Percentiles rank a stretch among this genome's conserved stretches.
Conservation (phyloP, 2,888 invertebrate species). For the Cephonodes hylas region DNA sequence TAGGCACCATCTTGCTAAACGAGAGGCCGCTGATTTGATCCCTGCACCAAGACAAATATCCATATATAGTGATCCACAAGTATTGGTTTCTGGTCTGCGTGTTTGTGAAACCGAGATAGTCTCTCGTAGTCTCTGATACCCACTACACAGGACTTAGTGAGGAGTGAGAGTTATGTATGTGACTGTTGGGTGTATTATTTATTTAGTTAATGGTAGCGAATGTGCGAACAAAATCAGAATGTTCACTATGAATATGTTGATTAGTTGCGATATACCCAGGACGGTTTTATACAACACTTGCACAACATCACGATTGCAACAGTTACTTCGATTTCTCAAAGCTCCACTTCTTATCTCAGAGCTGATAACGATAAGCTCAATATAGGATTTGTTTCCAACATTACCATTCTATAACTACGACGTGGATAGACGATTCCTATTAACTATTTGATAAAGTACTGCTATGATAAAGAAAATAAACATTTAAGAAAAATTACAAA, state of each 20-base stretch:
- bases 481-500: neutral
- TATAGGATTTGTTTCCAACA: neutral
- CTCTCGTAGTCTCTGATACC: too few species aligned
- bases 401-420: neutral
- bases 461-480: neutral
- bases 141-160: too few species aligned
- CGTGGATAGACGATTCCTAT: neutral
- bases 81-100: too few species aligned
- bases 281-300: neutral
- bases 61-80: too few species aligned
- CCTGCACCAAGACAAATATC: too few species aligned
- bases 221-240: neutral
- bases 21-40: too few species aligned
- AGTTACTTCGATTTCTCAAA: constrained; percentile 4
- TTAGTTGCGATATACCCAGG: constrained; percentile 3
- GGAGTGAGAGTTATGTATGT: too few species aligned
- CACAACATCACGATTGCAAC: neutral
- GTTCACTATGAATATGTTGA: constrained; percentile 1
- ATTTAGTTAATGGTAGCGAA: neutral
- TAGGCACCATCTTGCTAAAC: too few species aligned
- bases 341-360: neutral
- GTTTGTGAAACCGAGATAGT: too few species aligned
- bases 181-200: too few species aligned
- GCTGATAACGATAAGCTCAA: neutral
- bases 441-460: neutral